A percentile compares a stretch with the other conserved stretches of the same genome.
These are phyloP conservation scores for Phymatocera aterrima DNA, from an alignment of 2,888 invertebrate genomes.

Conservation along the genomic window DNA sequence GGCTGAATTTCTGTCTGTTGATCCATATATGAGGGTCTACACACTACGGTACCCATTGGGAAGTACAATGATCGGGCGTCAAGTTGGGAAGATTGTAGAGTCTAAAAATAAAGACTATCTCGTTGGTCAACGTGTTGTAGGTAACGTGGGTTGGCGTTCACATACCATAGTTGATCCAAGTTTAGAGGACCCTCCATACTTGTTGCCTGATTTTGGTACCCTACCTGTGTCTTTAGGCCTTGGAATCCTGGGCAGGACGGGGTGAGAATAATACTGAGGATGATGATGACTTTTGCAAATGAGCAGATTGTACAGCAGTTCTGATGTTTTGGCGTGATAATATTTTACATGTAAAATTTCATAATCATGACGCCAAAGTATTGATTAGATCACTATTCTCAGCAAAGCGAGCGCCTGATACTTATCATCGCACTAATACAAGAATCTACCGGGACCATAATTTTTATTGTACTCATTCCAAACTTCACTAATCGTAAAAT, in stretches of 20 bases:
- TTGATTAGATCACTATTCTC: neutral
- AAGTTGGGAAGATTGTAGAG: constrained; percentile 83
- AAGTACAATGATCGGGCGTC: constrained; percentile 83
- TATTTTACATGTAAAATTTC: neutral
- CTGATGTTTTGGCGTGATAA: neutral
- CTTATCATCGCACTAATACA: neutral
- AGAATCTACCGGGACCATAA: no score
- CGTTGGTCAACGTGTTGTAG: constrained; percentile 81
- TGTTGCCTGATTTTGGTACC: constrained; percentile 79
- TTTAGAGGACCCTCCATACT: constrained; percentile 60
- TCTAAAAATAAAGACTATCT: constrained; percentile 82
- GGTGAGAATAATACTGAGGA: constrained; percentile 75
- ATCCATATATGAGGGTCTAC: constrained; percentile 84
- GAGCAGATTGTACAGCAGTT: neutral
- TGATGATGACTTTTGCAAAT: no score
- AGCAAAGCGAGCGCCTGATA: neutral
- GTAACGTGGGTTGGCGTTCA: constrained; percentile 83
- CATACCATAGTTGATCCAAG: constrained; percentile 75
- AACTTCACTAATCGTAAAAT: no score
- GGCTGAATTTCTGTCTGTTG: constrained; percentile 83
- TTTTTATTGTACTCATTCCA: no score
- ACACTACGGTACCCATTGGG: constrained; percentile 77
- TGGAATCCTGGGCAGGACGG: constrained; percentile 84
- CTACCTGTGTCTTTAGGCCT: constrained; percentile 80
- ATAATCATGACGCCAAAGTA: neutral